Evolutionary conservation across 2,888 invertebrate species (phyloP).

Genomic region (Drosophila testacea): DNA sequence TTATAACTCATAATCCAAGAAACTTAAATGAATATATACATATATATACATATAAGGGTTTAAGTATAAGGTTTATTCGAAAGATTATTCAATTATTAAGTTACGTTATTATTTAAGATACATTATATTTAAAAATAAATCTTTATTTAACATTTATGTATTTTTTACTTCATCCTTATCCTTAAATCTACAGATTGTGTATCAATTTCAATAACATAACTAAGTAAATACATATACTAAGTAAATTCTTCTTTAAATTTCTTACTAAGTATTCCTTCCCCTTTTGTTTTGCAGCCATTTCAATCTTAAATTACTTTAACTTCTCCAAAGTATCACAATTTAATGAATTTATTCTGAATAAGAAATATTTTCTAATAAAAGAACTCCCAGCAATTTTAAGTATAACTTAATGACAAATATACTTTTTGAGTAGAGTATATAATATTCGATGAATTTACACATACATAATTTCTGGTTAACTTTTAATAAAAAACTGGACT

Average conservation of each 20-base stretch:
- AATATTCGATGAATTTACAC: neutral
- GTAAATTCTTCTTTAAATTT: too few relatives aligned
- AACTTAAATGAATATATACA: neutral
- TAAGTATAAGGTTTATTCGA: neutral
- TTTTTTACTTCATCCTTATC: too few relatives aligned
- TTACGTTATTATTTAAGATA: neutral
- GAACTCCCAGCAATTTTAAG: neutral
- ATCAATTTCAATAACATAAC: too few relatives aligned
- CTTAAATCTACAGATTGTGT: neutral
- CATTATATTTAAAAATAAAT: neutral
- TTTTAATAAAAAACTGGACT: conserved; percentile 74
- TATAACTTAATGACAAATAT: neutral
- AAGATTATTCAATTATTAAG: neutral
- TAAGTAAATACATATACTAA: too few relatives aligned
- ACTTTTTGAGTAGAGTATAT: conserved; percentile 14
- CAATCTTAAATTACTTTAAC: too few relatives aligned
- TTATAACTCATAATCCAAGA: conserved; percentile 10
- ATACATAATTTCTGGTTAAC: conserved; percentile 1
- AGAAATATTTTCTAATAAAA: too few relatives aligned
- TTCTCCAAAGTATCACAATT: too few relatives aligned
- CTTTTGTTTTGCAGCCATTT: too few relatives aligned
- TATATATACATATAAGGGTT: neutral
- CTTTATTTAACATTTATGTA: neutral
- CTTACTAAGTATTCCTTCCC: too few relatives aligned
- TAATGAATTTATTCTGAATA: too few relatives aligned